phyloP scores from a whole-genome alignment of 1,140 invertebrate genomes.

The Phymastichus coffea region DNA sequence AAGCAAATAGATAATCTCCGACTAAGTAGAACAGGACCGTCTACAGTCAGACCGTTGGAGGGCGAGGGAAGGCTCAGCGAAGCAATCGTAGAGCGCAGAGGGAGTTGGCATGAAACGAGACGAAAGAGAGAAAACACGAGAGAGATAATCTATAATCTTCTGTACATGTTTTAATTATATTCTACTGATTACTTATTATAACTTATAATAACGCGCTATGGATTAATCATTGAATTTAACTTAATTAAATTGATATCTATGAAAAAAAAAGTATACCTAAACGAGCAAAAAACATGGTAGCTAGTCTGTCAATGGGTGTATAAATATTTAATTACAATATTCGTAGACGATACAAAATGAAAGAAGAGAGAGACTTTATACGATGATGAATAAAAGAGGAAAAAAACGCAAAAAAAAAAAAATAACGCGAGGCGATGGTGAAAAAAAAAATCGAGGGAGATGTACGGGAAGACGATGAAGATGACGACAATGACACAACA shows the following conservation, averaged over 20 bases:
- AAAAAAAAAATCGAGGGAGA: constrained; percentile 1
- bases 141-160: constrained; percentile 53
- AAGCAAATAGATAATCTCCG: constrained; percentile 14
- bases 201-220: constrained; percentile 50
- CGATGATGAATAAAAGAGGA: neutral
- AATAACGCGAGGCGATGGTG: neutral
- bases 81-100: neutral
- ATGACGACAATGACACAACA: constrained; percentile 8
- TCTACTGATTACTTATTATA: constrained; percentile 54
- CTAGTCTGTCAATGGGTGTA: constrained; percentile 55
- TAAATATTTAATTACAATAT: constrained; percentile 54
- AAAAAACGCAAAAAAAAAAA: neutral
- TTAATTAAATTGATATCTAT: constrained; percentile 54
- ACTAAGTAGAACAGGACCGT: neutral
- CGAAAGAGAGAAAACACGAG: constrained; percentile 30
- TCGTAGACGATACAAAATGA: constrained; percentile 25
- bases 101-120: neutral
- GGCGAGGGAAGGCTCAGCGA: neutral
- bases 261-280: constrained; percentile 47
- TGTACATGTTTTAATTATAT: constrained; percentile 55
- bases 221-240: constrained; percentile 49
- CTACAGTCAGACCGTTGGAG: neutral
- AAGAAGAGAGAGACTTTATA: constrained; percentile 17
- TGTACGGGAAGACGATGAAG: constrained; percentile 4
- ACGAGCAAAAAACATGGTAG: constrained; percentile 49